A percentile compares a stretch with the other conserved stretches of the same genome.
Evolutionary conservation across 2,797 vertebrate genomes (phyloP).

Genomic region (Podarcis siculus): DNA sequence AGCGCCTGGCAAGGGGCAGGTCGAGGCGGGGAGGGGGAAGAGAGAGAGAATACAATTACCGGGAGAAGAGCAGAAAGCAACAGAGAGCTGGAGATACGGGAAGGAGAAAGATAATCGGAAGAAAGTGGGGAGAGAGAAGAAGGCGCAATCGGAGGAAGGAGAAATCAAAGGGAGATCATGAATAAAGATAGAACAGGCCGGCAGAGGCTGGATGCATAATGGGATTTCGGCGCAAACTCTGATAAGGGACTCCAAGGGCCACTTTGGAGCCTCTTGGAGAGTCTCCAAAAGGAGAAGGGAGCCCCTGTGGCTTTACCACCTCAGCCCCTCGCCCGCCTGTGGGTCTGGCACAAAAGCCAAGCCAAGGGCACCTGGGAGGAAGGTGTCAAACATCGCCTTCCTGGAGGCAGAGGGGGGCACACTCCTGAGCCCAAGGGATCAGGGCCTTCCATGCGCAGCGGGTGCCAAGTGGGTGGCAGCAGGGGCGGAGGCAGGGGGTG

Average conservation of each 20-base stretch:
- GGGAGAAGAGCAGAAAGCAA: neutral
- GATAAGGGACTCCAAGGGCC: conserved; percentile 37
- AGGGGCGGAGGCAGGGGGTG: too few species aligned
- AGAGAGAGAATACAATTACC: fast-evolving
- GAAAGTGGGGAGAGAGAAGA: neutral
- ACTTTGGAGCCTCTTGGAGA: neutral
- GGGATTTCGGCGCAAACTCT: neutral
- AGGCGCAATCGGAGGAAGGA: conserved; percentile 44
- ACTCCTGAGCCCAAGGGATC: neutral
- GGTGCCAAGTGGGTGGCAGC: too few species aligned
- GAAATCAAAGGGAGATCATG: conserved; percentile 66
- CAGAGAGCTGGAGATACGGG: fast-evolving
- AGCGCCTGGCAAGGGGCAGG: neutral
- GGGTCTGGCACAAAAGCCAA: too few species aligned
- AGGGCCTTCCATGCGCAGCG: too few species aligned
- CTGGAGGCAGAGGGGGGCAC: too few species aligned
- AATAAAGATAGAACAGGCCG: conserved; percentile 46
- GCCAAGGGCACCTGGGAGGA: too few species aligned
- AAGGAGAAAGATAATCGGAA: conserved; percentile 43
- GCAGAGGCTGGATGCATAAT: conserved; percentile 44
- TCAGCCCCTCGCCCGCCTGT: too few species aligned
- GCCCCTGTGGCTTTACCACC: too few species aligned
- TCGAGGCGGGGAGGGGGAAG: too few species aligned
- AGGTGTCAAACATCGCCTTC: too few species aligned
- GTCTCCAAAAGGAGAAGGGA: neutral